Base-by-base conservation (phyloP, 2,888 invertebrate genomes). In the Andrena trimmerana region DNA sequence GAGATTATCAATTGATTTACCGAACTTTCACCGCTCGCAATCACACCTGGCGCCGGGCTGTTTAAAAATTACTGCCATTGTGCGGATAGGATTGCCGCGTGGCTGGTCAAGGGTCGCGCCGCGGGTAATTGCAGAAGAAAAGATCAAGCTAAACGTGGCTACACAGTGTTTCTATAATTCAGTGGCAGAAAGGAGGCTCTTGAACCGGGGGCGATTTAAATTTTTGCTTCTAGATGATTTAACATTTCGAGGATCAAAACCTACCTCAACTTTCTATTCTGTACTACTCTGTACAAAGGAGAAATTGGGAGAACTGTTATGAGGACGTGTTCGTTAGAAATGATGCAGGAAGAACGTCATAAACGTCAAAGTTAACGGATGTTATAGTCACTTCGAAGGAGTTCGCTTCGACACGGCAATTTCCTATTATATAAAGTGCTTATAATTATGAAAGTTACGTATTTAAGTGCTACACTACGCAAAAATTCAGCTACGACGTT, bases 1-100 rank as follows among this genome's bases (percentile, higher is more conserved):
- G 42, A 24, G 50, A 74, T 69, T 73, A 78, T 65, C 33, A 75
- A 75, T 74, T 72, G 78, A 84, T 75, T 82, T 78, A 82, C 66
- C 71, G 63, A 8, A 84, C 82, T 84, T 84, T 84, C 84, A 60
- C 84, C 54, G 29, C 1, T 16, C 36, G 62, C 29, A 75, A 75
- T 70, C 73, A 71, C 66, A 24, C 69, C 24, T 33, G 10, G 33
- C 48, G 31, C 29, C 54, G 36, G 57, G 27, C 52, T 36, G 50
- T 57, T 20, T 20, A 59, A 75, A 63, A 24, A 60, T 62, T 62
- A 54, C 1, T 59, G n/a, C 36, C 29, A 69, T 69, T 54, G 16
- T 33, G n/a, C 0, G 31, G 3, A 2, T 2, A 7, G 0, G 50
- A 27, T 29, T n/a, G 4, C 0, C 27, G n/a, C 16, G 7, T 2